phyloP scores from a whole-genome alignment of 2,888 invertebrate genomes.

The Polia nebulosa region DNA sequence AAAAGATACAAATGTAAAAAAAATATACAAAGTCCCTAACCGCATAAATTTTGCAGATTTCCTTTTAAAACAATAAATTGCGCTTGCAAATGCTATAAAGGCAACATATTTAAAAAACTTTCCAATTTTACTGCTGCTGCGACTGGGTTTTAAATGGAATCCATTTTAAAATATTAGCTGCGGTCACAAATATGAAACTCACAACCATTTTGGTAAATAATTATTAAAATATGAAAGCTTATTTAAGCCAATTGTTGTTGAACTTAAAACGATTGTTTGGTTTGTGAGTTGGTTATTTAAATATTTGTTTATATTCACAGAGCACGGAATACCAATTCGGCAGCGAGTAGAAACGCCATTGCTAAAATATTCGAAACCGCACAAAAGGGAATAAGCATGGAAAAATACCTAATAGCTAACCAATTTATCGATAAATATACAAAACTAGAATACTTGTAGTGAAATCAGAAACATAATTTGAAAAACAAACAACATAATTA shows the following conservation, averaged over 20 bases:
- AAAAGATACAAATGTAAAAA: not conserved
- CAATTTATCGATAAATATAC: too few species aligned
- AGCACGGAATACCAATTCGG: not conserved
- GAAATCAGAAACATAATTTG: too few species aligned
- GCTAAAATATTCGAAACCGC: too few species aligned
- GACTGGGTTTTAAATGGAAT: conserved; percentile 3
- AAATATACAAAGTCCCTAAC: not conserved
- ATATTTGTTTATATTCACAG: conserved; percentile 7
- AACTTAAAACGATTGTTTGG: conserved; percentile 12
- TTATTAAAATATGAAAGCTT: conserved; percentile 27
- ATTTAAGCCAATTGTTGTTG: conserved; percentile 21
- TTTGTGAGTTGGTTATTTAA: not conserved
- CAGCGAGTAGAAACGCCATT: too few species aligned
- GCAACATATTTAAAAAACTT: not conserved
- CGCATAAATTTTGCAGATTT: not conserved
- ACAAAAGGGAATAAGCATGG: too few species aligned
- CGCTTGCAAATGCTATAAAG: not conserved
- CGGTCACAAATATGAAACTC: conserved; percentile 23
- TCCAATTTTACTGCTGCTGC: not conserved
- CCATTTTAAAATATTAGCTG: conserved; percentile 6
- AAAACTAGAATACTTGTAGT: too few species aligned
- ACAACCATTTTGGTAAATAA: conserved; percentile 15
- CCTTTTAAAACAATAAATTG: not conserved
- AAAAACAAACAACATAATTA: too few species aligned
- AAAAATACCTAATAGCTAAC: too few species aligned